Conservation (phyloP, 2,113 vertebrate genomes). For the Pseudorasbora parva region DNA sequence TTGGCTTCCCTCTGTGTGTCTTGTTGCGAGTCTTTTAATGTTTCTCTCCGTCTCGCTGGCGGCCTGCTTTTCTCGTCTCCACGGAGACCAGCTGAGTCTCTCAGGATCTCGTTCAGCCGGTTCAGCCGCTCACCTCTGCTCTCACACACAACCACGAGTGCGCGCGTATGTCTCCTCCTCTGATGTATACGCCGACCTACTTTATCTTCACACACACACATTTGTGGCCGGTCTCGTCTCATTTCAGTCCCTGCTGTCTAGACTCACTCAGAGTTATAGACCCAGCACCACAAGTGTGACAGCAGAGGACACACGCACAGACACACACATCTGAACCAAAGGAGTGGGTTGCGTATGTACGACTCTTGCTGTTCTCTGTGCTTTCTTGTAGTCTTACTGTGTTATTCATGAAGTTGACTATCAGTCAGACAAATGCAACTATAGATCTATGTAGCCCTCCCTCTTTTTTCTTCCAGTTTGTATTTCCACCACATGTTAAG, state of each 20-base stretch:
- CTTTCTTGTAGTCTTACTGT: neutral
- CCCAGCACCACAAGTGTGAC: neutral
- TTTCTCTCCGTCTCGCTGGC: conserved; percentile 26
- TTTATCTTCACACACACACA: conserved; percentile 45
- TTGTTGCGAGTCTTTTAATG: conserved; percentile 58
- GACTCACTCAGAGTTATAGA: conserved; percentile 31
- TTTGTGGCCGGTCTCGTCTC: conserved; percentile 8
- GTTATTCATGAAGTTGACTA: neutral
- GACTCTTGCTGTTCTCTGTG: neutral
- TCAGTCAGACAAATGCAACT: no score
- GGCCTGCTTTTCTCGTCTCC: conserved; percentile 61
- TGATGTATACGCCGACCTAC: conserved; percentile 41
- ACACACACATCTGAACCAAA: neutral
- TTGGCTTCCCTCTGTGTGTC: conserved; percentile 44
- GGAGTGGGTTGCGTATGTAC: no score
- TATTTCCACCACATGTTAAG: no score
- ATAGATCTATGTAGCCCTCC: no score
- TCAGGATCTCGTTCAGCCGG: conserved; percentile 34
- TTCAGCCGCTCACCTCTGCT: conserved; percentile 46
- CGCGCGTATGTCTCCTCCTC: neutral
- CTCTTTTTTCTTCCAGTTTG: no score
- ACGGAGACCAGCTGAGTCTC: conserved; percentile 48
- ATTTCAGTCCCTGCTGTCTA: conserved; percentile 32
- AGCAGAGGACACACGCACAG: neutral
- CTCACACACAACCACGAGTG: neutral